phyloP scores from a whole-genome alignment of 23 tunicate genomes.

The Trididemnum miniatum region DNA sequence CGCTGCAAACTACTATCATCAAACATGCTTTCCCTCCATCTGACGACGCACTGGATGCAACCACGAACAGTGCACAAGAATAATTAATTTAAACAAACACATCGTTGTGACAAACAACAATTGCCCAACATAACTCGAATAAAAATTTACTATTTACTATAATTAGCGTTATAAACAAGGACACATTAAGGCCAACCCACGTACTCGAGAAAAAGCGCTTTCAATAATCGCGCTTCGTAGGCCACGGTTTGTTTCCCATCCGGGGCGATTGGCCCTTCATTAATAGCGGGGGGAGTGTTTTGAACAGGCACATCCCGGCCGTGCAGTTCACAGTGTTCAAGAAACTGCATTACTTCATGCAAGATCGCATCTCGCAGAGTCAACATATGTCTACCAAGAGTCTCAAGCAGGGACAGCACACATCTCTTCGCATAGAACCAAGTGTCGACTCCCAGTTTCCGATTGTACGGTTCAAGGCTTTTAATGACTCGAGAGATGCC shows the following conservation, averaged over 20 bases:
- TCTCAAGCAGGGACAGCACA: slow-evolving; percentile 85
- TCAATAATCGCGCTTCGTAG: slow-evolving; percentile 86
- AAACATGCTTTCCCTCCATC: too few species aligned
- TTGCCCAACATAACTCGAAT: too few species aligned
- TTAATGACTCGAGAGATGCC: slow-evolving; percentile 95
- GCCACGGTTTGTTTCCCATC: slow-evolving; percentile 95
- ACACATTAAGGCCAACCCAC: slow-evolving; percentile 86
- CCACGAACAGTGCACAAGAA: too few species aligned
- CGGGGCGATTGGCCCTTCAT: slow-evolving; percentile 52
- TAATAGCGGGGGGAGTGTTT: slow-evolving; percentile 47
- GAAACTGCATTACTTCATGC: slow-evolving; percentile 78
- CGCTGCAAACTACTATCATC: too few species aligned
- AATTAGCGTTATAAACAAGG: too few species aligned
- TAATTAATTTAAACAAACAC: too few species aligned
- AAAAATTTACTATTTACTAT: too few species aligned
- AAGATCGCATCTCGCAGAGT: slow-evolving; percentile 74
- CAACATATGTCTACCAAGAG: slow-evolving; percentile 88
- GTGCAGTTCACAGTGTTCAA: slow-evolving; percentile 88
- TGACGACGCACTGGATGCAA: too few species aligned
- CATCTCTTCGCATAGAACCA: slow-evolving; percentile 99
- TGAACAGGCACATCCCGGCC: slow-evolving; percentile 71
- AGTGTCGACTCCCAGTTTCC: slow-evolving; percentile 96
- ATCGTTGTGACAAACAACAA: neutral
- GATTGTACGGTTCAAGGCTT: slow-evolving; percentile 94
- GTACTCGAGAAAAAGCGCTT: slow-evolving; percentile 75